Conservation (phyloP, 2,888 invertebrate species). For the Nomada goodeniana region DNA sequence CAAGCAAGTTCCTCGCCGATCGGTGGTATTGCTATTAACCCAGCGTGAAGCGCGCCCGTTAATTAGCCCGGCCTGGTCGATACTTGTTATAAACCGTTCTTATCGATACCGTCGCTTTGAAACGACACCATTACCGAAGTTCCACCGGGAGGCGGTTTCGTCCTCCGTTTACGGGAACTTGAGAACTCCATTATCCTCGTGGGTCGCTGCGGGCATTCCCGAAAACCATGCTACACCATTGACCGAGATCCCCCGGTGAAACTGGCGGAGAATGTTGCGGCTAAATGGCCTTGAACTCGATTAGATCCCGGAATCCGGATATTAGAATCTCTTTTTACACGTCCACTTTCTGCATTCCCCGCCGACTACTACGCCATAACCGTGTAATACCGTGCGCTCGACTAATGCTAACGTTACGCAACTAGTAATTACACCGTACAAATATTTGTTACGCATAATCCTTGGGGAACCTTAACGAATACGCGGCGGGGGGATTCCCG, state of each 20-base stretch:
- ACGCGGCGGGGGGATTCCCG: neutral
- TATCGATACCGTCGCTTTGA: conserved; percentile 56
- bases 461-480: neutral
- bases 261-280: conserved; percentile 46
- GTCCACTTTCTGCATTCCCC: conserved; percentile 32
- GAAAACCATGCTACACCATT: conserved; percentile 66
- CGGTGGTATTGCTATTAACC: conserved; percentile 2
- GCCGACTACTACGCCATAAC: neutral
- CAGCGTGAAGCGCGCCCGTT: conserved; percentile 23
- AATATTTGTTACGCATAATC: conserved; percentile 37
- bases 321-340: conserved; percentile 52
- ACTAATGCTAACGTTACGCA: conserved; percentile 15
- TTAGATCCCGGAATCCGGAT: conserved; percentile 50
- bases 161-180: conserved; percentile 69
- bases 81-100: conserved; percentile 54
- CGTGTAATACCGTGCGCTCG: conserved; percentile 10
- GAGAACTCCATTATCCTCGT: conserved; percentile 69
- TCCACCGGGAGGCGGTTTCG: conserved; percentile 61
- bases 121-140: conserved; percentile 62
- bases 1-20: conserved; percentile 8
- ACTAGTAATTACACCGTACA: conserved; percentile 39
- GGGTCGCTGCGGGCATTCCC: conserved; percentile 60
- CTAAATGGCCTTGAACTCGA: conserved; percentile 72
- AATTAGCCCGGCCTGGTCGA: conserved; percentile 49
- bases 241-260: conserved; percentile 66